phyloP scores from a whole-genome alignment of 2,888 invertebrate genomes.

The Carpatolechia fugitivella region DNA sequence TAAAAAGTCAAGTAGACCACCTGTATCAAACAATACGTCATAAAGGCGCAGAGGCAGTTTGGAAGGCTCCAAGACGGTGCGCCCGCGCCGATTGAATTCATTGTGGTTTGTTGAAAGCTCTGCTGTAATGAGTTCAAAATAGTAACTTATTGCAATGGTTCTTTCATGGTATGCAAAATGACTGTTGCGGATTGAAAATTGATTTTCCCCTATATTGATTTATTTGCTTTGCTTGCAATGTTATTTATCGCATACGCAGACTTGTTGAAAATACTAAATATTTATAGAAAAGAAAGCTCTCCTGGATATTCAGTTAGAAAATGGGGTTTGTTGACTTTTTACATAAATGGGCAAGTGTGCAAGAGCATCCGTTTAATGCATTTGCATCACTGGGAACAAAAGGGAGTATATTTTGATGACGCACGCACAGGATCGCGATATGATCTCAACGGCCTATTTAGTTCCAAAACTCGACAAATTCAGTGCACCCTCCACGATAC shows the following conservation, averaged over 20 bases:
- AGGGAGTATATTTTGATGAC: not conserved
- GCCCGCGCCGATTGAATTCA: constrained; percentile 7
- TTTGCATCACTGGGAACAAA: not conserved
- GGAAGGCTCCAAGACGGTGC: constrained; percentile 1
- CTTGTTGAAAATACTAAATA: too few species aligned
- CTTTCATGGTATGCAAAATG: too few species aligned
- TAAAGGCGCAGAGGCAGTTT: constrained; percentile 11
- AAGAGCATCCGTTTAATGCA: too few species aligned
- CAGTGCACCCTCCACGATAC: constrained; percentile 37
- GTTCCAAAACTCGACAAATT: constrained; percentile 51
- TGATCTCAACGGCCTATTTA: constrained; percentile 58
- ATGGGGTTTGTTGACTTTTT: too few species aligned
- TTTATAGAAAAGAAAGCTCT: too few species aligned
- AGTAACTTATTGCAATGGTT: not conserved
- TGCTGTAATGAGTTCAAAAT: not conserved
- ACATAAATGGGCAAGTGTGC: too few species aligned
- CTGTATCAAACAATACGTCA: constrained; percentile 21
- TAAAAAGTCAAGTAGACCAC: constrained; percentile 16
- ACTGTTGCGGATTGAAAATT: too few species aligned
- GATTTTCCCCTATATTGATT: too few species aligned
- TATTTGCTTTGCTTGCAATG: too few species aligned
- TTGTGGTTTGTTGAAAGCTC: not conserved
- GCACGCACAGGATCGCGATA: not conserved
- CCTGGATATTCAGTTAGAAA: too few species aligned
- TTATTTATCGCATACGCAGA: too few species aligned